A percentile compares a stretch with the other conserved stretches of the same genome.
Conservation (phyloP, 1,140 invertebrate genomes). For the Pseudobourletiella spinata region DNA sequence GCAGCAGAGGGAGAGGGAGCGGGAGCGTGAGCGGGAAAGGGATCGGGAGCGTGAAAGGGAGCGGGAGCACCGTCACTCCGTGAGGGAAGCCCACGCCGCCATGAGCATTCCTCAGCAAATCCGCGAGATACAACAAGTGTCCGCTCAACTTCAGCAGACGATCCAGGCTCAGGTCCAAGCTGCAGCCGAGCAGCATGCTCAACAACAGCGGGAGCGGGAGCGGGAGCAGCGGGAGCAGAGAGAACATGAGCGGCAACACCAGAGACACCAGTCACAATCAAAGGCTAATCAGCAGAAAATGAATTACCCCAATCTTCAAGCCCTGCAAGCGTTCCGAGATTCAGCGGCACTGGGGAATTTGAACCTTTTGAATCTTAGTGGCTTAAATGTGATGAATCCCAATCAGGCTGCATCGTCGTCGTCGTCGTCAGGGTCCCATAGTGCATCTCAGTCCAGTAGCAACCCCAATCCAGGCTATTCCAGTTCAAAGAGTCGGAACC, state of each 20-base stretch:
- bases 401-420: conserved; percentile 7
- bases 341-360: conserved; percentile 7
- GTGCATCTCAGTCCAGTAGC: conserved; percentile 5
- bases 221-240: conserved; percentile 19
- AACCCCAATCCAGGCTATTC: conserved; percentile 1
- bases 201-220: conserved; percentile 17
- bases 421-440: conserved; percentile 3
- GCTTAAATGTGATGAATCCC: conserved; percentile 1
- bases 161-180: conserved; percentile 19
- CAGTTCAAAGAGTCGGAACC: conserved; percentile 5
- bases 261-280: background rate
- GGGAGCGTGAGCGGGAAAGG: conserved; percentile 18
- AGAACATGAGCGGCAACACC: conserved; percentile 2
- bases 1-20: conserved; percentile 14
- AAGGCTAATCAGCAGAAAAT: background rate
- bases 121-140: conserved; percentile 24
- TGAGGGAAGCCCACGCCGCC: conserved; percentile 15
- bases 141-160: conserved; percentile 19
- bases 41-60: conserved; percentile 18
- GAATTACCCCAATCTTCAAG: background rate
- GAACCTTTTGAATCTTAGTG: conserved; percentile 1
- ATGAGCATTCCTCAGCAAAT: conserved; percentile 27
- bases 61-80: conserved; percentile 5
- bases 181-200: conserved; percentile 17
- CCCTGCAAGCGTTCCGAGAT: background rate